Percentiles rank a stretch among this genome's conserved stretches.
Conservation (phyloP, 1,140 invertebrate species). For the Drosophila pachea region DNA sequence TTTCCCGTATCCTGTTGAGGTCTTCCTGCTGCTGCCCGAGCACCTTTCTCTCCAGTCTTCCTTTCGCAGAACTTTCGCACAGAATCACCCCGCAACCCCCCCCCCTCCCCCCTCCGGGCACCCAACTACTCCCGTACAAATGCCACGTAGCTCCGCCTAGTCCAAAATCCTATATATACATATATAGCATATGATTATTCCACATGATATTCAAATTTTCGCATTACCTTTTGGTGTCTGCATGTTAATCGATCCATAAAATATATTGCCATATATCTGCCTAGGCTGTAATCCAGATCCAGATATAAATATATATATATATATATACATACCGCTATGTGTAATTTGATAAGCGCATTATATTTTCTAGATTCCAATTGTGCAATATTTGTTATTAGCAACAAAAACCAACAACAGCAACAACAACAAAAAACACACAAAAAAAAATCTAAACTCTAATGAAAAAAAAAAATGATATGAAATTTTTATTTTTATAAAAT, state of each 20-base stretch:
- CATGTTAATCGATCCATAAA: slow-evolving; percentile 63
- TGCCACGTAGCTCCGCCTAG: slow-evolving; percentile 5
- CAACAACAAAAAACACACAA: slow-evolving; percentile 35
- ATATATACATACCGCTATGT: slow-evolving; percentile 21
- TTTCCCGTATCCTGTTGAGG: too few relatives aligned
- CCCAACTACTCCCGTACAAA: not conserved
- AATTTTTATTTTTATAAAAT: slow-evolving; percentile 77
- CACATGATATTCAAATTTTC: slow-evolving; percentile 50
- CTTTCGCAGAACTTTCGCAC: not conserved
- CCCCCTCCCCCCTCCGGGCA: too few relatives aligned
- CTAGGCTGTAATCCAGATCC: too few relatives aligned
- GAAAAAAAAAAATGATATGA: slow-evolving; percentile 28
- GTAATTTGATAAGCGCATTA: slow-evolving; percentile 68
- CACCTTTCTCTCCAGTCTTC: slow-evolving; percentile 5
- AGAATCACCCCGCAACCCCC: too few relatives aligned
- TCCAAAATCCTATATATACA: slow-evolving; percentile 9
- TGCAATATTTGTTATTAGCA: slow-evolving; percentile 75
- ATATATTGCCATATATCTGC: slow-evolving; percentile 35
- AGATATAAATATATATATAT: slow-evolving; percentile 25
- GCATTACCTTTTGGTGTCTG: slow-evolving; percentile 71
- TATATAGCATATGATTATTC: slow-evolving; percentile 43
- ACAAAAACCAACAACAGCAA: slow-evolving; percentile 20
- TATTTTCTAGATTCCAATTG: slow-evolving; percentile 73
- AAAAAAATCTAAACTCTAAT: slow-evolving; percentile 12
- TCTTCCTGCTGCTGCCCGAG: too few relatives aligned